phyloP scores from a whole-genome alignment of 2,888 invertebrate genomes.

The Eudemis profundana region DNA sequence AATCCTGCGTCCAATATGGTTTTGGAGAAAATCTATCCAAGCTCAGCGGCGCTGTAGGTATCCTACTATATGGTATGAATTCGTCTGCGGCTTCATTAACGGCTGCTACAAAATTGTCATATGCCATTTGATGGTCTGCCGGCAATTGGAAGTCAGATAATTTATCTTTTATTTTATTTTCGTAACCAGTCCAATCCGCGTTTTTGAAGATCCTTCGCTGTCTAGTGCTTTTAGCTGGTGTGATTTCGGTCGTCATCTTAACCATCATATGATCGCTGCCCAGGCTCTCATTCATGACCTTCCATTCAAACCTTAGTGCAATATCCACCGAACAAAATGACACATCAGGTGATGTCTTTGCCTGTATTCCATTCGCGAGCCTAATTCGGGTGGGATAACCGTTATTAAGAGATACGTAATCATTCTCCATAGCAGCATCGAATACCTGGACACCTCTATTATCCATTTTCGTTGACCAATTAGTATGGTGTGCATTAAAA shows the following conservation, averaged over 20 bases:
- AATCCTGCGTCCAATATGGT: neutral
- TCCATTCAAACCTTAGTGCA: slow-evolving; percentile 10
- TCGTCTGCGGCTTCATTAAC: neutral
- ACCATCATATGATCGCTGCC: neutral
- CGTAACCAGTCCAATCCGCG: neutral
- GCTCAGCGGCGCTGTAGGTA: neutral
- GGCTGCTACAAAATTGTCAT: neutral
- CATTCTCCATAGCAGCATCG: neutral
- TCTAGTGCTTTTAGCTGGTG: neutral
- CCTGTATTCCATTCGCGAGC: neutral
- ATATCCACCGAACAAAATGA: slow-evolving; percentile 1
- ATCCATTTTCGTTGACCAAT: neutral
- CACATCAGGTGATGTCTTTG: neutral
- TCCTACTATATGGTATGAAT: neutral
- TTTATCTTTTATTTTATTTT: neutral
- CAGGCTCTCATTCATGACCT: slow-evolving; percentile 11
- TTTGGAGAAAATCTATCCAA: neutral
- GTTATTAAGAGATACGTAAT: neutral
- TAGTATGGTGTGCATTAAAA: neutral
- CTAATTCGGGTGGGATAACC: neutral
- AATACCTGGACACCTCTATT: neutral
- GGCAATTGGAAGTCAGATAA: neutral
- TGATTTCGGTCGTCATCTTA: neutral
- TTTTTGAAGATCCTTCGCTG: neutral
- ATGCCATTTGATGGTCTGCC: neutral